phyloP scores from a whole-genome alignment of 2,797 vertebrate species.

The Rhynchotus rufescens region DNA sequence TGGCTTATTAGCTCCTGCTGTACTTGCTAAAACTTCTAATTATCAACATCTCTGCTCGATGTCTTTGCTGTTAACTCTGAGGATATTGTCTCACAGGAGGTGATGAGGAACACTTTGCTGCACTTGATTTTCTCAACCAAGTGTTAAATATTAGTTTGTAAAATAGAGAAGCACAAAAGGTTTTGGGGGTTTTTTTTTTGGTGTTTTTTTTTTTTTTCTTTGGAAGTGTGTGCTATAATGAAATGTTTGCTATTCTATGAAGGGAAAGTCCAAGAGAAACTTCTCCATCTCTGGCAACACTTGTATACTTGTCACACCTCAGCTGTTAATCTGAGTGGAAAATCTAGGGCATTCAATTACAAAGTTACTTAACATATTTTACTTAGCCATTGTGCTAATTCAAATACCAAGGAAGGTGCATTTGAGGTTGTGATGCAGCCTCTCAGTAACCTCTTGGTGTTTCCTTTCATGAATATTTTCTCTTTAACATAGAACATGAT shows the following conservation, averaged over 20 bases:
- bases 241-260: neutral
- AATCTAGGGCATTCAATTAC: conserved; percentile 54
- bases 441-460: conserved; percentile 49
- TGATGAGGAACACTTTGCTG: neutral
- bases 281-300: neutral
- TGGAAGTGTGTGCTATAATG: neutral
- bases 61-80: neutral
- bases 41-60: neutral
- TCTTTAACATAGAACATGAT: neutral
- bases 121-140: neutral
- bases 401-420: neutral
- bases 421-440: neutral
- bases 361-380: conserved; percentile 45
- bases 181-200: neutral
- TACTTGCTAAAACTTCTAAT: conserved; percentile 5
- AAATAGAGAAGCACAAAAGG: neutral
- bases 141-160: neutral
- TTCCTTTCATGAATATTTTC: conserved; percentile 43
- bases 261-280: neutral
- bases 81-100: neutral
- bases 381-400: conserved; percentile 3
- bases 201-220: neutral
- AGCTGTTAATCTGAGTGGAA: conserved; percentile 59
- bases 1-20: neutral
- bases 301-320: neutral